Evolutionary conservation across 2,113 vertebrate species (phyloP).

Genomic region (Thinocorus orbignyianus): DNA sequence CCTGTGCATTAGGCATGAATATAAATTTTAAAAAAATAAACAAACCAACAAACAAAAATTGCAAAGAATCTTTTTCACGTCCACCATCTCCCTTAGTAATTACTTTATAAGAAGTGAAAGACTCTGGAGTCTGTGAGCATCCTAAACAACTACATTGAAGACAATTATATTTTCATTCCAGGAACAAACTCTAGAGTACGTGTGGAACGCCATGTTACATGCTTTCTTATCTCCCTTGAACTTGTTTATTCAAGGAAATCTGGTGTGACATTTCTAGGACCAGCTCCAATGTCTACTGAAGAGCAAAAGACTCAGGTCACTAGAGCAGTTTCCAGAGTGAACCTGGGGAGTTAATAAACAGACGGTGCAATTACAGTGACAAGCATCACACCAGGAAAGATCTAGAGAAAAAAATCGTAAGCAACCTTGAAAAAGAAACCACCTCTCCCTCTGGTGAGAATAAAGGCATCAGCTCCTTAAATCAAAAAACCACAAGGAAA

Average conservation of each 20-base stretch:
- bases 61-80: neutral
- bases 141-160: neutral
- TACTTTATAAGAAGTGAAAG: neutral
- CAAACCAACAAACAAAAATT: neutral
- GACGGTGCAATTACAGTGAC: neutral
- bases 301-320: neutral
- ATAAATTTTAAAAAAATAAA: neutral
- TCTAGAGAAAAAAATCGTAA: neutral
- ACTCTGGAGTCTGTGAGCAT: neutral
- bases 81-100: neutral
- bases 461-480: neutral
- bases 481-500: neutral
- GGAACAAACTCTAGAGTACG: neutral
- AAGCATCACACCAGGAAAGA: neutral
- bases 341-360: neutral
- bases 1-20: neutral
- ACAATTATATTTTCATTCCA: neutral
- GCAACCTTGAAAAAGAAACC: neutral
- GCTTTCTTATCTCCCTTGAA: neutral
- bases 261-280: neutral
- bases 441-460: neutral
- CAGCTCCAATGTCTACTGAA: neutral
- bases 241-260: neutral
- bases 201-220: rapidly evolving
- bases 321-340: neutral